These are phyloP conservation scores for Oryctes rhinoceros DNA, from an alignment of 1,140 invertebrate species.

Conservation along the genomic window DNA sequence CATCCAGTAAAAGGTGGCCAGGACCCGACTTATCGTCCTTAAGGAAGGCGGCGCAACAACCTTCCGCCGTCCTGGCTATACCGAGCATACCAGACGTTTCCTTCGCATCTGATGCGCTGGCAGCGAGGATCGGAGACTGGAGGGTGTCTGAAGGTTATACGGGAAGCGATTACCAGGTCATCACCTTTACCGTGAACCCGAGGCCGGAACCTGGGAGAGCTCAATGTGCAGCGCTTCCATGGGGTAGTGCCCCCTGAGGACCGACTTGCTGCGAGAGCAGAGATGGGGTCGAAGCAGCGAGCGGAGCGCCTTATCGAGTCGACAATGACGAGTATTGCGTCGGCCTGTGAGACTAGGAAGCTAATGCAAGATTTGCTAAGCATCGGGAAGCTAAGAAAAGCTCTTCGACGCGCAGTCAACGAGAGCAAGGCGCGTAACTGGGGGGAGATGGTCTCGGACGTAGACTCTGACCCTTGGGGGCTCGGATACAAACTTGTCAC, in stretches of 20 bases:
- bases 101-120: not conserved
- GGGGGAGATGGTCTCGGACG: not conserved
- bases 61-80: not conserved
- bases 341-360: not conserved
- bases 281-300: not conserved
- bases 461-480: not conserved
- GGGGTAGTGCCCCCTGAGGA: not conserved
- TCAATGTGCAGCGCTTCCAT: not conserved
- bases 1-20: not conserved
- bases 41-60: not conserved
- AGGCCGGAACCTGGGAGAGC: not conserved
- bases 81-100: constrained; percentile 6
- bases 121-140: not conserved
- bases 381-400: too few species aligned
- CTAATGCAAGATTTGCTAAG: not conserved
- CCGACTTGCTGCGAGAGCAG: not conserved
- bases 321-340: too few species aligned
- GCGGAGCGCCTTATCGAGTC: not conserved
- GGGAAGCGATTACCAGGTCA: constrained; percentile 1
- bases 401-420: too few species aligned
- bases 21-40: not conserved
- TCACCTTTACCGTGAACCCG: not conserved
- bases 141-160: not conserved
- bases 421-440: not conserved
- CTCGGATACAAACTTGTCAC: constrained; percentile 6